Conservation (phyloP, 2,888 invertebrate species). For the Urechis unicinctus region DNA sequence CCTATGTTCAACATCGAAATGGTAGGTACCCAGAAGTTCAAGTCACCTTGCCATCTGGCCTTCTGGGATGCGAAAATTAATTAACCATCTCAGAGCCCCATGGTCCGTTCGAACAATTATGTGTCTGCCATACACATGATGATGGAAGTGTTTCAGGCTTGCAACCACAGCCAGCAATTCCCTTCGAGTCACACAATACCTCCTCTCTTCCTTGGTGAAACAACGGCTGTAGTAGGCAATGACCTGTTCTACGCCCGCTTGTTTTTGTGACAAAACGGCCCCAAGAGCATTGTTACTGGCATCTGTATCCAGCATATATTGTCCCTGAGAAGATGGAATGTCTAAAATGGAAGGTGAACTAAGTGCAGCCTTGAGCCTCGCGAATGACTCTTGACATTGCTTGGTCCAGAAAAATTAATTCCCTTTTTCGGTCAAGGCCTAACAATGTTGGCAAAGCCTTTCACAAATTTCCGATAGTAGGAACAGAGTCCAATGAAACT, state of each 20-base stretch:
- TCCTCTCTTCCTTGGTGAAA: conserved; percentile 14
- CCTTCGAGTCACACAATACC: too few species aligned
- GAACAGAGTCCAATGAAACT: too few species aligned
- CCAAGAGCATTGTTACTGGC: not conserved
- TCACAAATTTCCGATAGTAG: too few species aligned
- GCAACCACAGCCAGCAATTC: conserved; percentile 16
- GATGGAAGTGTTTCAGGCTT: conserved; percentile 15
- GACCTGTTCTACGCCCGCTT: conserved; percentile 12
- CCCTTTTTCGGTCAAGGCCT: not conserved
- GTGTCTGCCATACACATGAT: conserved; percentile 13
- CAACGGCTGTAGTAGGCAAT: too few species aligned
- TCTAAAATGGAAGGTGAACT: not conserved
- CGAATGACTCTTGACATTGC: conserved; percentile 5
- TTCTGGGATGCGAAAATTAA: too few species aligned
- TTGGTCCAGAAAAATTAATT: conserved; percentile 11
- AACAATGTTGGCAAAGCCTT: not conserved
- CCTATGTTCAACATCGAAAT: too few species aligned
- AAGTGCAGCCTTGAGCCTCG: not conserved
- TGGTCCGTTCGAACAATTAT: too few species aligned
- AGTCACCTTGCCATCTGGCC: conserved; percentile 19
- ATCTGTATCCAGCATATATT: not conserved
- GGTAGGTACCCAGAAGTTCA: conserved; percentile 10
- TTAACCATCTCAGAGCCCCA: too few species aligned
- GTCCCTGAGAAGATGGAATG: not conserved
- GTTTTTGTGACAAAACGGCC: conserved; percentile 14